Base-by-base conservation (phyloP, 2,888 invertebrate genomes). In the Eucera pruinosa region DNA sequence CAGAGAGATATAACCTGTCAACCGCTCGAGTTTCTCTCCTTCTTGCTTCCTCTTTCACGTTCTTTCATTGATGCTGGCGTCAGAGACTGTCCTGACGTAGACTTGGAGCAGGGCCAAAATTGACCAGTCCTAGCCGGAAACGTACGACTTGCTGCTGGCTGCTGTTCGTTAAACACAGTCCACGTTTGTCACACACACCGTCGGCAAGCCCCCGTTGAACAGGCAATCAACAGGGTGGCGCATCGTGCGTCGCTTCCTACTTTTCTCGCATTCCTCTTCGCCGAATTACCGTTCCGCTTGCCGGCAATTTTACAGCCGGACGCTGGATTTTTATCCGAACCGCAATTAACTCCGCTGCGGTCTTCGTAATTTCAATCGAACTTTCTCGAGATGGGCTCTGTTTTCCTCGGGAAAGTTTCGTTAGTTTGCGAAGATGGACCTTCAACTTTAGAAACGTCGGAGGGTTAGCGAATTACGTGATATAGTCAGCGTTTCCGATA, bases 31-130 rank as follows among this genome's bases (percentile, higher is more conserved):
- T 64, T 69, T 61, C 69, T 73, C 54, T 41, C 64, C 60, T 41
- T 70, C 71, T 80, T 43, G 65, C 75, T 73, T 66, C 66, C 65
- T 58, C 74, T 50, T 33, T 50, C 36, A 55, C 78, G 78, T 83
- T 86, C 85, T 87, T 89, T 88, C 90, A 90, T 90, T 90, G 90
- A 90, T 89, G 88, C 88, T 89, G 86, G 87, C 90, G 89, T 90
- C 89, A 89, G 88, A 88, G 83, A 83, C 75, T 79, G 83, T 83
- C 86, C 89, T 90, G 90, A 89, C 90, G 89, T 89, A 86, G 85
- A 54, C 82, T 85, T 89, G 90, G 88, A 87, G 43, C 66, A 11
- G n/a, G 47, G 89, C 90, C 90, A 90, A 86, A 66, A 85, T 77
- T 67, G 81, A 84, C 70, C 65, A 70, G 57, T 64, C 72, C 64